A percentile compares a stretch with the other conserved stretches of the same genome.
phyloP scores from a whole-genome alignment of 2,113 vertebrate species.

The Empidonax traillii region DNA sequence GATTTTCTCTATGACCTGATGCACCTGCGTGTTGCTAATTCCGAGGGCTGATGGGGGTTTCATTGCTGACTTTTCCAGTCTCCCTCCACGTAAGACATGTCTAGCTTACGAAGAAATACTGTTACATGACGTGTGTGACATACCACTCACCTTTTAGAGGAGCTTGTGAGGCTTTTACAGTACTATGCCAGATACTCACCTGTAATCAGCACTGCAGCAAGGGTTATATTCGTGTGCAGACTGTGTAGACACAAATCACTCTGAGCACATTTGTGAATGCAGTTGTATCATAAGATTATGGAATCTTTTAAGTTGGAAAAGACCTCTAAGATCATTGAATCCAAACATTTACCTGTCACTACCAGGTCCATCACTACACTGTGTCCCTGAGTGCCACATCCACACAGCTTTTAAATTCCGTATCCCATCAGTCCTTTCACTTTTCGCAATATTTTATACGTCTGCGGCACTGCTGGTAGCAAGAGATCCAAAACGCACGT shows the following conservation, averaged over 20 bases:
- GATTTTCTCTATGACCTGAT: not conserved
- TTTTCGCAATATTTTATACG: not conserved
- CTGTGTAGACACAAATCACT: not conserved
- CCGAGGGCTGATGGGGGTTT: not conserved
- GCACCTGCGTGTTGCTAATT: not conserved
- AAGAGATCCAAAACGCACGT: not conserved
- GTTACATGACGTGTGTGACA: fast-evolving
- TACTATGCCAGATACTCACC: not conserved
- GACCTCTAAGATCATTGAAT: not conserved
- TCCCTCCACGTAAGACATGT: not conserved
- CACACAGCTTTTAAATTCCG: not conserved
- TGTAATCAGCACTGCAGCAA: not conserved
- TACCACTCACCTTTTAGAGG: not conserved
- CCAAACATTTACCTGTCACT: not conserved
- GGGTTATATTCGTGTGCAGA: not conserved
- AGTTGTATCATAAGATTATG: not conserved
- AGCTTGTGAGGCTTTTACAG: not conserved
- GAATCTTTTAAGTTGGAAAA: not conserved
- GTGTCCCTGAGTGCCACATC: not conserved
- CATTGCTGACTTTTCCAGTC: not conserved
- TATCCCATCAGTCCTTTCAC: not conserved
- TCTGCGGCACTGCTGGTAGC: not conserved
- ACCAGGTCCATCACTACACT: not conserved
- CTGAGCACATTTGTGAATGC: not conserved
- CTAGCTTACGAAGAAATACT: not conserved